Base-by-base conservation (phyloP, 2,888 invertebrate species). In the Drosophila parthenogenetica region DNA sequence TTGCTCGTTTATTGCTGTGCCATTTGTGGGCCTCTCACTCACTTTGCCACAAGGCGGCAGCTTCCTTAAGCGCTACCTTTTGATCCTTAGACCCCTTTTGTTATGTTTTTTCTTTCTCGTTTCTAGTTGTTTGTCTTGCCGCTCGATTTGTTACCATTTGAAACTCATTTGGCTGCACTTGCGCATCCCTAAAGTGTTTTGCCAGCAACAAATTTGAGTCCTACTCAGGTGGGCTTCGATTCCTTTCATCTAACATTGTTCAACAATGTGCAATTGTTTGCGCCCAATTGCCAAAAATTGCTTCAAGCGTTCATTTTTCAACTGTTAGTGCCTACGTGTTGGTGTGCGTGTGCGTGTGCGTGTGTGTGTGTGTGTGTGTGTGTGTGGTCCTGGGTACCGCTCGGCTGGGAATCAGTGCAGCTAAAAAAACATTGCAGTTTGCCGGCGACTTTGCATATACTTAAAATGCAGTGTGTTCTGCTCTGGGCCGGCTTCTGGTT, bases 101-200 rank as follows among this genome's bases (percentile, higher is more conserved):
- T 43, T 60, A 10, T 60, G 32, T 43, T 51, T 25, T 45, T 59
- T 62, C 61, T 46, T 45, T 46, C 29, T 29, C 29, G 8, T 49
- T 63, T 35, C 35, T 63, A 71, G 59, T 79, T 81, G 57, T 70
- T 64, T 64, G 40, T 48, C 51, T 70, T 73, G 75, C 72, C 78
- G 87, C 77, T 84, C 87, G 74, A 84, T 87, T 89, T 83, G 87
- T 75, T 79, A 75, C 68, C 79, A 87, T 87, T 89, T 65, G 81
- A 84, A 87, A 79, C 79, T 86, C 84, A 84, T 87, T 89, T 82
- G 77, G 81, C 69, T 69, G 84, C 83, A 85, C 88, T 88, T 86
- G 81, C 84, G 70, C 79, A 66, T 72, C 81, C 76, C 82, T 77
- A 72, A 83, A 81, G 83, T 85, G 81, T 81, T 83, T 77, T 81